These are phyloP conservation scores for Dipodomys ordii DNA, from an alignment of 2,113 vertebrate genomes.

Conservation along the genomic window DNA sequence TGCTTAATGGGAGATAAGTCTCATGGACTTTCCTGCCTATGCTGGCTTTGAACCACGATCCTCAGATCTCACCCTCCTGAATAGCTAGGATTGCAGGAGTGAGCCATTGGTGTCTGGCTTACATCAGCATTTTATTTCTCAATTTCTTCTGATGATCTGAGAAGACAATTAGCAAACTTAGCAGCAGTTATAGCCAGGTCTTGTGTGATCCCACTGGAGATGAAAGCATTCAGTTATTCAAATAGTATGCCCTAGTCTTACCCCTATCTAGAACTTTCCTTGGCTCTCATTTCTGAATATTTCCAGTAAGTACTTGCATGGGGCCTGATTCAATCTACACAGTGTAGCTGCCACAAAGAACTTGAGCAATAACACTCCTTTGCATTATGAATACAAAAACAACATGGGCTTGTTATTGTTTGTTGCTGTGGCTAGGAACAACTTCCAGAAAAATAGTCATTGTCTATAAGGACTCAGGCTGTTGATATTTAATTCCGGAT, in stretches of 20 bases:
- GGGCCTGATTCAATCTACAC: conserved; percentile 6
- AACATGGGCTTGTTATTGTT: conserved; percentile 56
- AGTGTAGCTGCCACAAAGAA: not conserved
- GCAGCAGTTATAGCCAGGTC: not conserved
- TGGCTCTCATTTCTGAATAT: not conserved
- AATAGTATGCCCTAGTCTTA: not conserved
- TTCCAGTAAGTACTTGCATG: not conserved
- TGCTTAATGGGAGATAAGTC: too few species aligned
- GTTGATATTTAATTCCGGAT: conserved; percentile 69
- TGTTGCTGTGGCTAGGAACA: conserved; percentile 54
- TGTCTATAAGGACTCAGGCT: conserved; percentile 69
- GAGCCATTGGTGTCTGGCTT: not conserved
- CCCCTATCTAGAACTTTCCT: not conserved
- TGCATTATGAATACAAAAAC: not conserved
- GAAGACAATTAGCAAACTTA: not conserved
- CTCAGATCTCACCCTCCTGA: too few species aligned
- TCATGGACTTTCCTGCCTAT: too few species aligned
- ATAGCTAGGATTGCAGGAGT: too few species aligned
- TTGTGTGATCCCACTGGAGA: not conserved
- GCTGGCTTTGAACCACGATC: too few species aligned
- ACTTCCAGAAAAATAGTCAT: conserved; percentile 2
- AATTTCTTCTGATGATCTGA: conserved; percentile 2
- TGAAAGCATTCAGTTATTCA: not conserved
- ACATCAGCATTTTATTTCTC: conserved; percentile 24
- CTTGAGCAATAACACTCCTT: conserved; percentile 36